Percentiles rank a stretch among this genome's conserved stretches.
Evolutionary conservation across 53 echinoderm and acorn worm species (phyloP).

Genomic region (Temnopleurus reevesii): DNA sequence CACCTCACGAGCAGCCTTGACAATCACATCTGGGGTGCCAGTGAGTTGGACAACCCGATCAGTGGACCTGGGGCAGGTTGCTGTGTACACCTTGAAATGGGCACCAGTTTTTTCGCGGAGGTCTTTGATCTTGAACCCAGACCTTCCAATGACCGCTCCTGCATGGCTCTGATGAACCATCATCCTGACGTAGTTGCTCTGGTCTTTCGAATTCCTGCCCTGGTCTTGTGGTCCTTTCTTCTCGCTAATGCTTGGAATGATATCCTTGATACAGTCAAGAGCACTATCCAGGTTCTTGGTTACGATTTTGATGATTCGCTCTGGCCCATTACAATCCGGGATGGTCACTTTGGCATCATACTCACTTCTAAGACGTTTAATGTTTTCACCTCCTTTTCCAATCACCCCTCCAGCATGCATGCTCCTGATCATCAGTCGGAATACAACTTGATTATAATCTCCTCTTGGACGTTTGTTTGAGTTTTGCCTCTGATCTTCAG

Average conservation of each 20-base stretch:
- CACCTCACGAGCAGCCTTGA: constrained; percentile 65
- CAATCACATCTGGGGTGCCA: constrained; percentile 67
- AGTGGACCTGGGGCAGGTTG: constrained; percentile 87
- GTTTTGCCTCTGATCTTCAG: constrained; percentile 48
- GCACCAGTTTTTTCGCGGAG: constrained; percentile 85
- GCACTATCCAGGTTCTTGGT: constrained; percentile 28
- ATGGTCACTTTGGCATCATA: constrained; percentile 88
- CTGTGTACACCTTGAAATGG: constrained; percentile 90
- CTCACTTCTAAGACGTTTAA: constrained; percentile 87
- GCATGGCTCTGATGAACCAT: constrained; percentile 98
- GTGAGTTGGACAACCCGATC: constrained; percentile 88
- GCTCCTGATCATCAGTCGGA: constrained; percentile 50
- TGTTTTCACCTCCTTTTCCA: constrained; percentile 87
- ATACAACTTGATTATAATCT: constrained; percentile 23
- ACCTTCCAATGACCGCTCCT: constrained; percentile 94
- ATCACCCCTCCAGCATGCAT: constrained; percentile 67
- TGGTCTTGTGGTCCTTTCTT: not conserved
- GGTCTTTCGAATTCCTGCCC: constrained; percentile 34
- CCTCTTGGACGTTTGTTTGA: constrained; percentile 48
- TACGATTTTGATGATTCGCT: constrained; percentile 67
- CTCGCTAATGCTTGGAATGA: constrained; percentile 37
- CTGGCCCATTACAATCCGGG: constrained; percentile 98
- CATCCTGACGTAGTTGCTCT: constrained; percentile 62
- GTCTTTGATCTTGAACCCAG: constrained; percentile 98
- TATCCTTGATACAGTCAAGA: constrained; percentile 47